Base-by-base conservation (phyloP, 2,888 invertebrate genomes). In the Harpalus rufipes region DNA sequence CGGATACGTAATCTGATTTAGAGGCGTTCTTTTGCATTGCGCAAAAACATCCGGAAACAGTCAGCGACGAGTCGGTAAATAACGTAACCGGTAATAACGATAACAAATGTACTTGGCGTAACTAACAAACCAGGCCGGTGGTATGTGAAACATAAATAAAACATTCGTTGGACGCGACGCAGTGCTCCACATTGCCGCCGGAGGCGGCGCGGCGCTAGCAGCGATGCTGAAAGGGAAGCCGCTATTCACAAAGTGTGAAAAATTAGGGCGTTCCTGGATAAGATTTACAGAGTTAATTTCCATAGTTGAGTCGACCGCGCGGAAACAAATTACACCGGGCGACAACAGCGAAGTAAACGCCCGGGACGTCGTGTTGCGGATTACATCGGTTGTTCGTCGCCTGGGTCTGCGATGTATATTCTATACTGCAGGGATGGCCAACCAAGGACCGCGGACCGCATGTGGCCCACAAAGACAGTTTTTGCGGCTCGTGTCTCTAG, bases 221-320 rank as follows among this genome's bases (percentile, higher is more conserved):
- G 63, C 63, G 25, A 18, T 25, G 63, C 8, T 25, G 72, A 41
- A 32, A 68, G 68, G 68, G 44, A 18, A 44, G 72, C 72, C 44
- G 72, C 72, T 74, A 74, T 74, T 74, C 72, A 74, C 72, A 74
- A 74, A 74, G 72, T 76, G 81, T 86, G 87, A 87, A 88, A 89
- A 89, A 89, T 89, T 86, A 87, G 86, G 87, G 87, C 86, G 87
- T 88, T 87, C 87, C 87, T 86, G 86, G 84, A 86, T 86, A 87
- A 88, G 88, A 89, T 89, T 89, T 89, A 88, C 88, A 88, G 88
- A 88, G 88, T 88, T 88, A 89, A 89, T 89, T 89, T 88, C 88
- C 88, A 89, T 88, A 88, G 87, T 88, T 88, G 87, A 88, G 87
- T 87, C 87, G 87, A 87, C 87, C 87, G 86, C 86, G 85, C 86